Evolutionary conservation across 2,113 vertebrate genomes (phyloP).

Genomic region (Zosterops borbonicus): DNA sequence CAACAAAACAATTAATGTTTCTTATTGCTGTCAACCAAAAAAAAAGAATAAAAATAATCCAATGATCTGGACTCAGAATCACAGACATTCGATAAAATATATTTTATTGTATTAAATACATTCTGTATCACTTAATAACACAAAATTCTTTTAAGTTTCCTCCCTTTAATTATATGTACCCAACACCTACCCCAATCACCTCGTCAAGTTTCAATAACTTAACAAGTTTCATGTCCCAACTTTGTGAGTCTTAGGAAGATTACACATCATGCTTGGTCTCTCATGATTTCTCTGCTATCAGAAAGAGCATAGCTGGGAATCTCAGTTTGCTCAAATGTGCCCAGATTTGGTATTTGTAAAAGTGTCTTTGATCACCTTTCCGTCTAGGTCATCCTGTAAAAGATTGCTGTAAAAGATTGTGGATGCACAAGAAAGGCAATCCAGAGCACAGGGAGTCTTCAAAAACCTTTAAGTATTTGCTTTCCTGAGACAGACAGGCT

Average conservation of each 20-base stretch:
- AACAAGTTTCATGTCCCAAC: not conserved
- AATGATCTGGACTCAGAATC: not conserved
- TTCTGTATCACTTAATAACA: not conserved
- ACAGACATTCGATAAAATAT: not conserved
- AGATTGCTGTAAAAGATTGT: not conserved
- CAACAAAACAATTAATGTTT: not conserved
- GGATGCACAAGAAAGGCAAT: not conserved
- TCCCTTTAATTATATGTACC: not conserved
- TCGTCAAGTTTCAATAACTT: not conserved
- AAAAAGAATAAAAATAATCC: not conserved
- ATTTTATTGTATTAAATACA: not conserved
- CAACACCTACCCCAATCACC: not conserved
- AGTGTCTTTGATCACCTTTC: not conserved
- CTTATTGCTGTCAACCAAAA: not conserved
- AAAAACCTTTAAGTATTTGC: not conserved
- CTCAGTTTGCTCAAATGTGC: not conserved
- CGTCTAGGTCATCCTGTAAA: not conserved
- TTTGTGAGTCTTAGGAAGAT: not conserved
- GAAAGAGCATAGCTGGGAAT: not conserved
- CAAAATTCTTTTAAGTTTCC: not conserved
- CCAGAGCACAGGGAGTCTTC: not conserved
- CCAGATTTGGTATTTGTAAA: not conserved
- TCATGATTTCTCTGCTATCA: not conserved
- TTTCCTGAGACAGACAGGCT: not conserved
- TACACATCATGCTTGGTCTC: not conserved